These are phyloP conservation scores for Buphagus erythrorhynchus DNA, from an alignment of 2,797 vertebrate species.

Conservation along the genomic window DNA sequence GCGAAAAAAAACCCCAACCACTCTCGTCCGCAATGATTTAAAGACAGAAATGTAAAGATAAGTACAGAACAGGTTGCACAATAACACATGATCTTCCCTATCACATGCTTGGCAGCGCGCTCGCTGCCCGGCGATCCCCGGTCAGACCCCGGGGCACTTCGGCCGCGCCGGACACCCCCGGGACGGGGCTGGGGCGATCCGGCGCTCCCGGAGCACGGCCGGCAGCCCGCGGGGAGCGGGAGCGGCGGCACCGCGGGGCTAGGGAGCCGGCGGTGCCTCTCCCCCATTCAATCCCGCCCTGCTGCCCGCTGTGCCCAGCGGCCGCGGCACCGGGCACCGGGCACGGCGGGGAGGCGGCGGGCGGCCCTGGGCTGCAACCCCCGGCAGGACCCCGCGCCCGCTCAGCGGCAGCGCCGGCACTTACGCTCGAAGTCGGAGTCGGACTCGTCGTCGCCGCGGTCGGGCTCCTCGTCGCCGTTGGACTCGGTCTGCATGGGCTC, in stretches of 20 bases:
- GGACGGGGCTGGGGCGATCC: background rate
- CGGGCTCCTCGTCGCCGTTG: constrained; percentile 81
- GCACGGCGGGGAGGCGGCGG: background rate
- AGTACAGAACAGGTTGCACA: background rate
- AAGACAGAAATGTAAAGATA: background rate
- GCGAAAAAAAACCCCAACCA: background rate
- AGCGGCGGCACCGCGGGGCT: background rate
- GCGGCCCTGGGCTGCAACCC: background rate
- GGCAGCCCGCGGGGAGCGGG: background rate
- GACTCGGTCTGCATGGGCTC: constrained; percentile 92
- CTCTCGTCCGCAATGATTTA: background rate
- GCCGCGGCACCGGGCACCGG: background rate
- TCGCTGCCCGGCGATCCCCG: background rate
- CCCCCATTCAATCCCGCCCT: background rate
- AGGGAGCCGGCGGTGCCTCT: background rate
- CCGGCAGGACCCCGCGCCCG: background rate
- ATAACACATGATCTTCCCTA: constrained; percentile 29
- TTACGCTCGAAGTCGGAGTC: constrained; percentile 94
- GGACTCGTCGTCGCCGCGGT: constrained; percentile 79
- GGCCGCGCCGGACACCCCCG: background rate
- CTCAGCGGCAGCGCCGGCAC: background rate
- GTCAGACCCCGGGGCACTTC: background rate
- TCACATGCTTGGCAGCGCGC: constrained; percentile 37
- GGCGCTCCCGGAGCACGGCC: background rate
- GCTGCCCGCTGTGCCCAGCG: background rate